Conservation (phyloP, 2,113 vertebrate genomes). For the Propithecus coquereli region DNA sequence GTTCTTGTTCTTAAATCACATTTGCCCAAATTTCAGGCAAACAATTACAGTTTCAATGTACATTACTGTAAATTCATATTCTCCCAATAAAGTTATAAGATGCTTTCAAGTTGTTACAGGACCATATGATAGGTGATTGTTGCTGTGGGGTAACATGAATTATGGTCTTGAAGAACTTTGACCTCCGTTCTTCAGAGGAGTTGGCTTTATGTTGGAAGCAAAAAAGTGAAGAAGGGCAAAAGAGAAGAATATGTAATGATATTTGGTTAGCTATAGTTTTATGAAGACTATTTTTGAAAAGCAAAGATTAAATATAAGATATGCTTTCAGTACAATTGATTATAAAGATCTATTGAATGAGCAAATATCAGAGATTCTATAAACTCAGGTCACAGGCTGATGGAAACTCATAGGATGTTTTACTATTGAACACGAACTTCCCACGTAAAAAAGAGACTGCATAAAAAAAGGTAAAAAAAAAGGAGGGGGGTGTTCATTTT, state of each 20-base stretch:
- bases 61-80: background rate
- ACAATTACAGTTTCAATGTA: background rate
- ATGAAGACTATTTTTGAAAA: slow-evolving; percentile 42
- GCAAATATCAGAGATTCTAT: slow-evolving; percentile 44
- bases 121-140: background rate
- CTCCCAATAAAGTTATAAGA: background rate
- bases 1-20: background rate
- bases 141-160: background rate
- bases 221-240: background rate
- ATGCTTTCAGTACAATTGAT: slow-evolving; percentile 4
- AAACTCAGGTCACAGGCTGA: slow-evolving; percentile 31
- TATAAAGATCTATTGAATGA: slow-evolving; percentile 60
- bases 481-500: background rate
- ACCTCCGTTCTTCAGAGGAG: background rate
- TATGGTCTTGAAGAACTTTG: background rate
- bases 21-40: background rate
- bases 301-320: slow-evolving; percentile 45
- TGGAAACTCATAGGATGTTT: slow-evolving; percentile 22
- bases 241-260: background rate
- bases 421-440: background rate
- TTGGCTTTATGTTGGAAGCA: background rate
- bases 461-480: background rate
- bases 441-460: background rate
- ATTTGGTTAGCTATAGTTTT: slow-evolving; percentile 19
- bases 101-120: background rate